Conservation (phyloP, 2,113 vertebrate species). For the Muscicapa adusta region DNA sequence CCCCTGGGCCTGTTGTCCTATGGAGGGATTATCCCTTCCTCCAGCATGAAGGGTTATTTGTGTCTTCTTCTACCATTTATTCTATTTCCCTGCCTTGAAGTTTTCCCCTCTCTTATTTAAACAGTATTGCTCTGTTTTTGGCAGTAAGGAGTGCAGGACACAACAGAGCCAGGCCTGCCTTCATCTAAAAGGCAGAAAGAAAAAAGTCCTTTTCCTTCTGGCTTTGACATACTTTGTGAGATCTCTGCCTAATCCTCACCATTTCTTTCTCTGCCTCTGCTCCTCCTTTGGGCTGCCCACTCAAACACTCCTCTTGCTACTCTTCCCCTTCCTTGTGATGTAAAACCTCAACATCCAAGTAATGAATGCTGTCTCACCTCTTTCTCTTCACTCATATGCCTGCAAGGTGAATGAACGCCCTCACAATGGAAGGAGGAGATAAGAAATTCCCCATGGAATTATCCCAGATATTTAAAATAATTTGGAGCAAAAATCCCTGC, state of each 20-base stretch:
- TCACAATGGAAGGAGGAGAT: background rate
- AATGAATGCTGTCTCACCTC: background rate
- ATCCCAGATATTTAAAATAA: constrained; percentile 14
- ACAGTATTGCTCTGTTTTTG: background rate
- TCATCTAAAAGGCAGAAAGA: background rate
- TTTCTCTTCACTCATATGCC: background rate
- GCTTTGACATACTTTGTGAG: background rate
- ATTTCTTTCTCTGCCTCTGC: background rate
- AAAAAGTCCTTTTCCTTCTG: background rate
- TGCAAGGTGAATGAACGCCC: background rate
- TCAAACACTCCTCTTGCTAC: background rate
- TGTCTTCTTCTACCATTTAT: background rate
- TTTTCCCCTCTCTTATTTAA: background rate
- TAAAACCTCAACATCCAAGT: background rate
- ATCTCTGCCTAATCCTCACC: background rate
- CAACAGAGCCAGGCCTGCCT: background rate
- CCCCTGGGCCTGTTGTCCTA: background rate
- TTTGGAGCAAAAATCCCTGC: constrained; percentile 24
- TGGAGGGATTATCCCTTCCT: background rate
- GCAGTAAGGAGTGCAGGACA: background rate
- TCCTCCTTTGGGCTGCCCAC: background rate
- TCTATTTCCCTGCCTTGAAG: background rate
- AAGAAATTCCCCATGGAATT: background rate
- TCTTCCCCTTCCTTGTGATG: background rate
- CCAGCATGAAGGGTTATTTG: background rate